Percentiles rank a stretch among this genome's conserved stretches.
phyloP scores from a whole-genome alignment of 2,888 invertebrate species.

The Seira musarum region DNA sequence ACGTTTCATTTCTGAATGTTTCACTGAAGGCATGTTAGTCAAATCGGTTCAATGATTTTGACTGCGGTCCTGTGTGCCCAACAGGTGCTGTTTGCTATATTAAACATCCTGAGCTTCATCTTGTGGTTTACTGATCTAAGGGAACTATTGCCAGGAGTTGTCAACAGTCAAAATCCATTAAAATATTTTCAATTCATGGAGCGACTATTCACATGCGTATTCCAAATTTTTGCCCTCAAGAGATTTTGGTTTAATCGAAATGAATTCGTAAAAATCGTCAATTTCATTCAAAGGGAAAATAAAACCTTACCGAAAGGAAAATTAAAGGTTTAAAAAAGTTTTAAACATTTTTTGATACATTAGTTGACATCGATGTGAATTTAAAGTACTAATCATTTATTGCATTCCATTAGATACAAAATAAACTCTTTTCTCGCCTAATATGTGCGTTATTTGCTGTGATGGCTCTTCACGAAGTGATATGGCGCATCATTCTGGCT shows the following conservation, averaged over 20 bases:
- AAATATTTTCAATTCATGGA: slow-evolving; percentile 9
- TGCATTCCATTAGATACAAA: background rate
- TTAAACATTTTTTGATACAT: background rate
- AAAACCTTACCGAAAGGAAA: background rate
- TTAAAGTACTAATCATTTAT: background rate
- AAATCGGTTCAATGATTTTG: no score
- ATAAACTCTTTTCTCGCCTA: background rate
- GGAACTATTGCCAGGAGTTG: background rate
- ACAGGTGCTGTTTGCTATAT: background rate
- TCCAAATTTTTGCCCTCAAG: background rate
- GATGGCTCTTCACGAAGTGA: slow-evolving; percentile 15
- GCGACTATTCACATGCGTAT: background rate
- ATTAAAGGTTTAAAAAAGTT: slow-evolving; percentile 6
- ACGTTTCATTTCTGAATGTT: no score
- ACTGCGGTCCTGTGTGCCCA: no score
- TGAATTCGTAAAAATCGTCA: background rate
- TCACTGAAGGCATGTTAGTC: no score
- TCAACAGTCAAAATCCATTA: slow-evolving; percentile 7
- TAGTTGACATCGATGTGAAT: background rate
- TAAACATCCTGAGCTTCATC: background rate
- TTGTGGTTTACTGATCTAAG: background rate
- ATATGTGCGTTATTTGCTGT: slow-evolving; percentile 10
- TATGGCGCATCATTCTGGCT: slow-evolving; percentile 15
- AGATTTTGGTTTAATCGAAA: background rate
- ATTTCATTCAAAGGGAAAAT: slow-evolving; percentile 13